Base-by-base conservation (phyloP, 2,113 vertebrate genomes). In the Cygnus atratus region DNA sequence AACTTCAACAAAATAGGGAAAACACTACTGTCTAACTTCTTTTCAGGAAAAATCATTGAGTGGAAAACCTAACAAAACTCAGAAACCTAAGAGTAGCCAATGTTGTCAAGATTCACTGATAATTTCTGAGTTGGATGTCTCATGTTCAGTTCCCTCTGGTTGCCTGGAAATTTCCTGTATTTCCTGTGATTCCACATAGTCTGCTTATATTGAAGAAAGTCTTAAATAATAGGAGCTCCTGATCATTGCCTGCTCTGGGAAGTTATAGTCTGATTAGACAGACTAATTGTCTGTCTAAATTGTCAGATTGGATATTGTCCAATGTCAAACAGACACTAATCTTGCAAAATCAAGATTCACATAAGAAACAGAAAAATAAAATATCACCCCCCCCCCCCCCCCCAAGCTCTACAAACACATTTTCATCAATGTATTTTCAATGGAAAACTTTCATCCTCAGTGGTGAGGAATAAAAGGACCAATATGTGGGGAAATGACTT, bases 381-480 rank as follows among this genome's bases (percentile, higher is more conserved):
- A 31, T 24, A 12, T 19, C 8, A 9, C 18, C 44, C 7, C 4
- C 19, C 46, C 46, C 19, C 19, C 18, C 44, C 1, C 17, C 5
- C 1, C 1, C 41, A 71, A 65, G 1, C 3, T 37, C 41, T n/a
- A 22, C 6, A 39, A 63, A 35, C 2, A 2, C 13, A 1, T 61
- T 75, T 81, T 26, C 8, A 6, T 57, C 20, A 61, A 13, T 4
- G 8, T 2, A 37, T 89, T 39, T 70, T 54, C 25, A 66, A 1
- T 7, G 33, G 4, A 35, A 35, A 63, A 24, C 50, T 65, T 58
- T 74, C 7, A 66, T 25, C 20, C 10, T 57, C 37, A 50, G 1
- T 10, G 12, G 6, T 19, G 9, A 70, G 28, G 37, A 25, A 62
- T 58, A 78, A 87, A 75, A 33, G 25, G 17, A 17, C 0, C 11